Conservation (phyloP, 2,113 vertebrate genomes). For the Hippopotamus amphibius region DNA sequence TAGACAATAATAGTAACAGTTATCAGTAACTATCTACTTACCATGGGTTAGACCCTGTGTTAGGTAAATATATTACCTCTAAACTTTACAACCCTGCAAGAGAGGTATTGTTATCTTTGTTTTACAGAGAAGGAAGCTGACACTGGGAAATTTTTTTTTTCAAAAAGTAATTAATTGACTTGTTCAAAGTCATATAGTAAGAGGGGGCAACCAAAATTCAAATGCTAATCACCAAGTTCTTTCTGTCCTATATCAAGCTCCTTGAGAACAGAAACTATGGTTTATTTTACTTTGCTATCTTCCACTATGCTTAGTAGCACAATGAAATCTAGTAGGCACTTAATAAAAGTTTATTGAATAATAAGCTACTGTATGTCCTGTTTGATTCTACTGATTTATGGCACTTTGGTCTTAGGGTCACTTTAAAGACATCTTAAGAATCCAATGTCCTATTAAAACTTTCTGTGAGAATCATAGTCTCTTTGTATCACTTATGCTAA, state of each 20-base stretch:
- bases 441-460: conserved; percentile 41
- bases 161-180: conserved; percentile 28
- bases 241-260: conserved; percentile 5
- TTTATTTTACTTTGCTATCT: conserved; percentile 18
- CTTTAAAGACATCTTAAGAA: conserved; percentile 51
- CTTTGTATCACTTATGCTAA: conserved; percentile 24
- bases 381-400: conserved; percentile 40
- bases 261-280: conserved; percentile 8
- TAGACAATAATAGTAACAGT: conserved; percentile 1
- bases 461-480: not conserved
- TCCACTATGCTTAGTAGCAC: not conserved
- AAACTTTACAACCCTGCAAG: not conserved
- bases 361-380: conserved; percentile 8
- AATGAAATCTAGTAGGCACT: not conserved
- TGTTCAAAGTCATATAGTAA: conserved; percentile 3
- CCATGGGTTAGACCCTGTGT: not conserved
- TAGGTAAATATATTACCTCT: conserved; percentile 46
- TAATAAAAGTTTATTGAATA: conserved; percentile 46
- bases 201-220: conserved; percentile 7
- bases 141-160: not conserved
- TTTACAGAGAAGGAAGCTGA: conserved; percentile 42
- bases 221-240: not conserved
- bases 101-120: not conserved
- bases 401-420: not conserved
- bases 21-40: not conserved